Percentiles rank a stretch among this genome's conserved stretches.
phyloP scores from a whole-genome alignment of 2,797 vertebrate genomes.

The Morus bassanus region DNA sequence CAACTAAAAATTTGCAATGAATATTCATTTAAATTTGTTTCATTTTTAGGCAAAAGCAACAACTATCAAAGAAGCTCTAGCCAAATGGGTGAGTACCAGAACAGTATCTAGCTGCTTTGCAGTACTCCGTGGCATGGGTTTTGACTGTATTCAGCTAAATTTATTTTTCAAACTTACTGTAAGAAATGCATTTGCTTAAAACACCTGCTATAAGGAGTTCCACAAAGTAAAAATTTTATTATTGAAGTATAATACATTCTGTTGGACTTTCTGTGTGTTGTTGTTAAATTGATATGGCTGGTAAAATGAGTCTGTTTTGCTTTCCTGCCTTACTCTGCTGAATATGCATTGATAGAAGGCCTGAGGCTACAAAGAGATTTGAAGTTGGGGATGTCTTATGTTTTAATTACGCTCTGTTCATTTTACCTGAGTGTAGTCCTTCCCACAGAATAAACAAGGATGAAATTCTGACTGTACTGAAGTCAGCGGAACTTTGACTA shows the following conservation, averaged over 20 bases:
- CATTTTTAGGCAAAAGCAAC: conserved; percentile 84
- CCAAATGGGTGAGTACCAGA: conserved; percentile 81
- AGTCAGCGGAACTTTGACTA: not conserved
- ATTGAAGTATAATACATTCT: not conserved
- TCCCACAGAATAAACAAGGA: not conserved
- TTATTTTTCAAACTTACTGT: not conserved
- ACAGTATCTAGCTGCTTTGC: not conserved
- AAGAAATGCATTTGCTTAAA: not conserved
- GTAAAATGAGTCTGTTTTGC: not conserved
- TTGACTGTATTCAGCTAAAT: not conserved
- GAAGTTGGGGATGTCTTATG: not conserved
- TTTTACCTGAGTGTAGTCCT: not conserved
- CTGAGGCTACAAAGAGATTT: not conserved
- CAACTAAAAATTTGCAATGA: not conserved
- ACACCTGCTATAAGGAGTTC: not conserved
- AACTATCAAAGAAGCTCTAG: conserved; percentile 86
- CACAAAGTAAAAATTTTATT: not conserved
- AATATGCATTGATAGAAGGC: not conserved
- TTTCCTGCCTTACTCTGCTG: not conserved
- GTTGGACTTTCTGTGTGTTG: not conserved
- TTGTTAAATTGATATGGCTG: not conserved
- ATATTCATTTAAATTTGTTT: conserved; percentile 35
- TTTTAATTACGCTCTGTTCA: not conserved
- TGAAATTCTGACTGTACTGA: not conserved
- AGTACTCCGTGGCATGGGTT: not conserved